phyloP scores from a whole-genome alignment of 2,797 vertebrate species.

The Phataginus tricuspis region DNA sequence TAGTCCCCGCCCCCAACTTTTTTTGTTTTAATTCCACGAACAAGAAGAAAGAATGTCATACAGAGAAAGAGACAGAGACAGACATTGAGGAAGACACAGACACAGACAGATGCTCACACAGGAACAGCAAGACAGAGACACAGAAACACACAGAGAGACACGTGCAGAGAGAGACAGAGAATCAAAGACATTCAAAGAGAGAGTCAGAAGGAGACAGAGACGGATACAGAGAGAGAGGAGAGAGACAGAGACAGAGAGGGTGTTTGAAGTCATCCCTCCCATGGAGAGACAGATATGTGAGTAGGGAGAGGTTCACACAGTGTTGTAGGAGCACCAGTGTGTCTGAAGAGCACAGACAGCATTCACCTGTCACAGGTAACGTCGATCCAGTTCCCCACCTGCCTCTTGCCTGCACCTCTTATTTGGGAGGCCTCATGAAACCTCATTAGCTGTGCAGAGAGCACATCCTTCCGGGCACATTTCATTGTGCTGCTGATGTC shows the following conservation, averaged over 20 bases:
- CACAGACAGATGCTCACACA: not conserved
- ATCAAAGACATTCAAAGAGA: not conserved
- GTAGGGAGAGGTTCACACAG: accelerated
- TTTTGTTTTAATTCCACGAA: not conserved
- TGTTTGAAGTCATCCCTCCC: not conserved
- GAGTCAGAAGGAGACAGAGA: not conserved
- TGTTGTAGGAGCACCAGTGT: not conserved
- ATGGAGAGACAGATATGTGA: not conserved
- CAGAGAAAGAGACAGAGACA: not conserved
- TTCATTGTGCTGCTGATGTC: not conserved
- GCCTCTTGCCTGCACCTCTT: not conserved
- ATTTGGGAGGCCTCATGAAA: not conserved
- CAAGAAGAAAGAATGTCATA: not conserved
- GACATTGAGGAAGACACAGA: not conserved
- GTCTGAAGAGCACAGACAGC: not conserved
- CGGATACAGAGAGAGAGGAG: not conserved
- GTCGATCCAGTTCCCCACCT: not conserved
- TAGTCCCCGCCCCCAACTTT: not conserved
- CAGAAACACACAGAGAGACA: not conserved
- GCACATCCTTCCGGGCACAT: not conserved
- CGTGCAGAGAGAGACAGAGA: not conserved
- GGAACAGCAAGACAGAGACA: not conserved
- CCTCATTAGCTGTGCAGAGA: not conserved
- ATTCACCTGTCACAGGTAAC: not conserved
- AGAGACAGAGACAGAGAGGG: not conserved